A percentile compares a stretch with the other conserved stretches of the same genome.
These are phyloP conservation scores for Procambarus clarkii DNA, from an alignment of 1,140 invertebrate species.

Conservation along the genomic window DNA sequence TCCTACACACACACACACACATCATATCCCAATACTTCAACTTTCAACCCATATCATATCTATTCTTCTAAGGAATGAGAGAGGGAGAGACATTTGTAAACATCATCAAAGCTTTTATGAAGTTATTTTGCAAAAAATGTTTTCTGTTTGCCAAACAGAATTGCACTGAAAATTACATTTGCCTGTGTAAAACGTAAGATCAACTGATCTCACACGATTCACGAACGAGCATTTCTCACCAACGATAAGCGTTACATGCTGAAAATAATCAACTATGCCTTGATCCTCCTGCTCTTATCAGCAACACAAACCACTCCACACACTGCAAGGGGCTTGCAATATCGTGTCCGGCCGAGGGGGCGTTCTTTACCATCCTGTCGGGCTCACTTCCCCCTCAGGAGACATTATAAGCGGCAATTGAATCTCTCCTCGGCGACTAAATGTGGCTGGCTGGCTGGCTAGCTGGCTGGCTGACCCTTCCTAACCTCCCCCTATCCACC, in stretches of 20 bases:
- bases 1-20: background rate
- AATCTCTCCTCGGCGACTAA: constrained; percentile 29
- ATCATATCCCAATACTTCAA: background rate
- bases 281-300: background rate
- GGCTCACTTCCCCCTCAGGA: constrained; percentile 3
- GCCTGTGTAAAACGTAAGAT: no score
- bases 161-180: background rate
- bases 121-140: background rate
- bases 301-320: background rate
- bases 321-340: background rate
- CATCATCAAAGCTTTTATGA: no score
- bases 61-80: no score
- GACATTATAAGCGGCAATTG: constrained; percentile 46
- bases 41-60: background rate
- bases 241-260: background rate
- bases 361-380: background rate
- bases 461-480: no score
- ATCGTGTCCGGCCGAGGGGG: background rate
- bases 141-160: background rate
- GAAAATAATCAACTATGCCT: background rate
- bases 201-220: background rate
- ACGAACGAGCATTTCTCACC: background rate
- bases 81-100: no score
- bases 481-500: no score
- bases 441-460: constrained; percentile 29